Percentiles rank a stretch among this genome's conserved stretches.
phyloP scores from a whole-genome alignment of 2,113 vertebrate genomes.

The Recurvirostra avosetta region DNA sequence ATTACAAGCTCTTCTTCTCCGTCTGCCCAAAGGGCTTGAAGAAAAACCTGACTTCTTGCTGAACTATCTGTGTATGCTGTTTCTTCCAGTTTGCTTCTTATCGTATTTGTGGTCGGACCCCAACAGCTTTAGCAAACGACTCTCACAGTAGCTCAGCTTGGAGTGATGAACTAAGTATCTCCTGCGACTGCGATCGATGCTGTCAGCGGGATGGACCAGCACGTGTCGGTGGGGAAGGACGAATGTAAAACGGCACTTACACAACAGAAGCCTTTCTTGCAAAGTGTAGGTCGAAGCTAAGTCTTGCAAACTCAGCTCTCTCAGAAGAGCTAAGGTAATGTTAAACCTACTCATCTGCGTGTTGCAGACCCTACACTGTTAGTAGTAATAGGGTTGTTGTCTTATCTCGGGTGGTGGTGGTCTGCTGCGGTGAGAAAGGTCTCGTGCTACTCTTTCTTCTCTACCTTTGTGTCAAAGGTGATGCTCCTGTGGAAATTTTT shows the following conservation, averaged over 20 bases:
- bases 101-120: background rate
- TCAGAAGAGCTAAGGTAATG: background rate
- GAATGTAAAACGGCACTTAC: accelerated
- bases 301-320: background rate
- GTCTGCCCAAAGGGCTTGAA: background rate
- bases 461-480: background rate
- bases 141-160: background rate
- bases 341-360: background rate
- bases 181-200: accelerated
- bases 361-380: background rate
- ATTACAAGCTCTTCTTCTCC: background rate
- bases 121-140: background rate
- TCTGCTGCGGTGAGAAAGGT: background rate
- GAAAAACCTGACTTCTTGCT: background rate
- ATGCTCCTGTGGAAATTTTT: background rate
- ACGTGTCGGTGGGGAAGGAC: background rate
- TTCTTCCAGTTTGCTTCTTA: background rate
- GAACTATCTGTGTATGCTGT: background rate
- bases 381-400: background rate
- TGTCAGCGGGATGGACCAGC: background rate
- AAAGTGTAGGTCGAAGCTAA: accelerated
- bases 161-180: background rate
- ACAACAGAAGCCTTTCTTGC: background rate
- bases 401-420: background rate
- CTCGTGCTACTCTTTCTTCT: background rate